Evolutionary conservation across 2,113 vertebrate species (phyloP), one percentile per base, ranked within the genome.

Genomic region (Ctenomys sociabilis): DNA sequence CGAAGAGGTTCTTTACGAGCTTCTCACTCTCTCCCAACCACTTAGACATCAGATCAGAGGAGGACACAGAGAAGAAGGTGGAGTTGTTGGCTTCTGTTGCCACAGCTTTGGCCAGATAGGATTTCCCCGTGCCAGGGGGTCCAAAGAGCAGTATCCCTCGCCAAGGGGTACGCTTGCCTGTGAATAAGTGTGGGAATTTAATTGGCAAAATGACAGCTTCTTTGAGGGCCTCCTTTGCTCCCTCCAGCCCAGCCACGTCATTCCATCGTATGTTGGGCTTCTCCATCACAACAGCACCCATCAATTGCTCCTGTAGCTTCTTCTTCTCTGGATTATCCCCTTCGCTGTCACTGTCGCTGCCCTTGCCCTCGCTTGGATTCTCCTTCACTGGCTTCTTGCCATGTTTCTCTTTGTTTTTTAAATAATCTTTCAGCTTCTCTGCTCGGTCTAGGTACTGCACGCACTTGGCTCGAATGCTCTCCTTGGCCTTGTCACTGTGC

Each of bases 21-120:
- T 99, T 99, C 98, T 99, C 99, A 14, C 99, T 99, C 98, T 99
- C 99, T 90, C 99, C 99, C 96, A 99, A 97, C 99, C 99, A 99
- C 98, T 99, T 99, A 0, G 99, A 99, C 99, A 99, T 98, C 97
- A 99, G 97, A 95, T 99, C 99, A 0, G 99, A 99, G 94, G 99
- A 99, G 1, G 99, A 99, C 40, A 99, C 99, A 0, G 99, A 99
- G 98, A 99, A 99, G 98, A 99, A 99, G 83, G 99, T 99, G 97
- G 99, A 99, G 98, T 99, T 99, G 98, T 99, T 99, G 97, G 99
- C 99, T 95, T 99, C 99, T 0, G 99, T 99, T 32, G 99, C 99
- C 87, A 99, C 99, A 0, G 99, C 99, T 98, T 99, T 99, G 88
- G 99, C 99, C 98, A 99, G 98, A 97, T 99, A 99, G 0, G 99